These are phyloP conservation scores for Notoglanidium macrostoma DNA, from an alignment of 2,797 vertebrate species.

Conservation along the genomic window DNA sequence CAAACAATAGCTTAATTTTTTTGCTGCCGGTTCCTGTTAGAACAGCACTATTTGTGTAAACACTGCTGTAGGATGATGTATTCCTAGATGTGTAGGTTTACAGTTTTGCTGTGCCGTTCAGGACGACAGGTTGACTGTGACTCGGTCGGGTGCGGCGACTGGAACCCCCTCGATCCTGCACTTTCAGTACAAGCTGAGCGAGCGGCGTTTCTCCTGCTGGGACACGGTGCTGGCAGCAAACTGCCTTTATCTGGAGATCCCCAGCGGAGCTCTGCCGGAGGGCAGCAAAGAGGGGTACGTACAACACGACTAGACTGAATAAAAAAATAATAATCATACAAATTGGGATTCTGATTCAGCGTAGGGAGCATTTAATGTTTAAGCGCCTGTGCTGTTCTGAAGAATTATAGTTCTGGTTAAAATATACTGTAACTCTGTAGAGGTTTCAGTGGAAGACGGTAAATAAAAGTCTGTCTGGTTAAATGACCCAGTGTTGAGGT, in stretches of 20 bases:
- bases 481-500: not conserved
- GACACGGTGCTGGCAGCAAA: slow-evolving; percentile 86
- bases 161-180: slow-evolving; percentile 83
- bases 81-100: not conserved
- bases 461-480: not conserved
- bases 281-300: slow-evolving; percentile 96
- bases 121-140: slow-evolving; percentile 74
- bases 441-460: not conserved
- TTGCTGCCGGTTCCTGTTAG: not conserved
- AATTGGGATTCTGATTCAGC: not conserved
- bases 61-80: not conserved
- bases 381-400: not conserved
- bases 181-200: slow-evolving; percentile 93
- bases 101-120: not conserved
- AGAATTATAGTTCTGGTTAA: not conserved
- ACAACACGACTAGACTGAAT: not conserved
- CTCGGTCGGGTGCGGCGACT: slow-evolving; percentile 80
- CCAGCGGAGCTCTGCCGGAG: slow-evolving; percentile 85
- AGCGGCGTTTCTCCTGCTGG: slow-evolving; percentile 89
- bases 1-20: slow-evolving; percentile 1
- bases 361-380: not conserved
- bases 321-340: not conserved
- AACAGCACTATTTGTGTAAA: not conserved
- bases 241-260: slow-evolving; percentile 93
- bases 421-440: not conserved